A percentile compares a stretch with the other conserved stretches of the same genome.
Evolutionary conservation across 2,888 invertebrate genomes (phyloP).

Genomic region (Ephialtes manifestator): DNA sequence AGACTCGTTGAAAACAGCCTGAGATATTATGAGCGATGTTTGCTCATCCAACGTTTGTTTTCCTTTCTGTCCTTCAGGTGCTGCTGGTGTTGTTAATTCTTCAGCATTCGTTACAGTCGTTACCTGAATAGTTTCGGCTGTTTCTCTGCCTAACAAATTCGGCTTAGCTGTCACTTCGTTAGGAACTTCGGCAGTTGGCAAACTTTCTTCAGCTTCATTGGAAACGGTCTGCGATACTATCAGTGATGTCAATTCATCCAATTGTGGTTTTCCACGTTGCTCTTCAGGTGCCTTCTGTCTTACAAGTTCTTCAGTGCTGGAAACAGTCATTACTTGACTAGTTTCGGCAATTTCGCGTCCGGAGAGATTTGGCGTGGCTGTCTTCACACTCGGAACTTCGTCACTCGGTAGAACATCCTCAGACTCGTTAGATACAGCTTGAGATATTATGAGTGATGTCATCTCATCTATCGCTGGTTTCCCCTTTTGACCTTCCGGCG

Average conservation of each 20-base stretch:
- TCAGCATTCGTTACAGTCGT: slow-evolving; percentile 74
- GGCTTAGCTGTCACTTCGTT: slow-evolving; percentile 73
- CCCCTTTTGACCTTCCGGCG: slow-evolving; percentile 71
- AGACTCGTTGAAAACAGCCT: slow-evolving; percentile 74
- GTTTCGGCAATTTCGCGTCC: slow-evolving; percentile 83
- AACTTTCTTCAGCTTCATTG: slow-evolving; percentile 75
- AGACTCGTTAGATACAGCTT: slow-evolving; percentile 75
- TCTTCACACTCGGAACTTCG: slow-evolving; percentile 68
- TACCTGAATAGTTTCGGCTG: slow-evolving; percentile 82
- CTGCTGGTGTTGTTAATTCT: slow-evolving; percentile 67
- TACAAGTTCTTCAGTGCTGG: slow-evolving; percentile 76
- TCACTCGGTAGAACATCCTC: slow-evolving; percentile 70
- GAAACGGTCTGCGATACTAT: slow-evolving; percentile 74
- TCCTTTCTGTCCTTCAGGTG: slow-evolving; percentile 76
- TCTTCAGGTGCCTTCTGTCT: slow-evolving; percentile 70
- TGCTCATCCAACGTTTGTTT: slow-evolving; percentile 77
- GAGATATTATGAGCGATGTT: slow-evolving; percentile 76
- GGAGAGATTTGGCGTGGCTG: slow-evolving; percentile 73
- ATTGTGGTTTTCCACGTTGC: slow-evolving; percentile 72
- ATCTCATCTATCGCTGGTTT: slow-evolving; percentile 65
- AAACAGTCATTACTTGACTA: slow-evolving; percentile 77
- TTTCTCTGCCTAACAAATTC: slow-evolving; percentile 77
- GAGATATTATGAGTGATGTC: slow-evolving; percentile 74
- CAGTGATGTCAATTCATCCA: slow-evolving; percentile 79
- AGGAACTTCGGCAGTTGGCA: slow-evolving; percentile 65